These are phyloP conservation scores for Palythoa caribaeorum DNA, from an alignment of 92 coral and sea anemone species.

Conservation along the genomic window DNA sequence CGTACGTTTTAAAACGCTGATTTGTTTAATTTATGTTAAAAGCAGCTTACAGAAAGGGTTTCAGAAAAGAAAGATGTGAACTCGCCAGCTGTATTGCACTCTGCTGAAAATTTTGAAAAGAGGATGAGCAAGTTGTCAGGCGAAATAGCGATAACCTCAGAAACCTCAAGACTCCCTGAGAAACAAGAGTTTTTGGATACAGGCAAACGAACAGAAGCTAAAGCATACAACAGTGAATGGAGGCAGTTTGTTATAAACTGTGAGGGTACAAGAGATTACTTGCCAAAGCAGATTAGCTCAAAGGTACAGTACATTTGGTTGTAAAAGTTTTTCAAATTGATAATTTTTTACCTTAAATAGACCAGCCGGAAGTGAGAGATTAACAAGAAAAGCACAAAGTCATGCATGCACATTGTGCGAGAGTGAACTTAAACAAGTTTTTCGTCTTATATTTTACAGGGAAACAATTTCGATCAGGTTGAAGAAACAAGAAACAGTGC, in stretches of 20 bases:
- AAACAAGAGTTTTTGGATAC: background rate
- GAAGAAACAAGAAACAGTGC: background rate
- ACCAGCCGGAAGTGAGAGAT: background rate
- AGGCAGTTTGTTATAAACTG: conserved; percentile 30
- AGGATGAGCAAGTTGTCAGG: background rate
- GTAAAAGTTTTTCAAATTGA: background rate
- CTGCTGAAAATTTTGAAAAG: background rate
- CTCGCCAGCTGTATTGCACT: background rate
- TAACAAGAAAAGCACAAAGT: background rate
- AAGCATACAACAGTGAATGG: background rate
- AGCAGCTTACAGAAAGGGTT: background rate
- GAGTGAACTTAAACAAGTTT: background rate
- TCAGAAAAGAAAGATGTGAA: background rate
- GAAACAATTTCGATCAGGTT: background rate
- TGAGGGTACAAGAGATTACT: background rate
- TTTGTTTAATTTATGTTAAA: background rate
- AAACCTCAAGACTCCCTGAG: background rate
- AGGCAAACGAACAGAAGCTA: conserved; percentile 17
- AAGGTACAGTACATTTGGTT: conserved; percentile 15
- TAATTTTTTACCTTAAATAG: background rate
- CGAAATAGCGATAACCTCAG: background rate
- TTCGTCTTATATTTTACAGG: background rate
- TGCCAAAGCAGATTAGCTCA: background rate
- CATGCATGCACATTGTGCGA: too few species aligned
- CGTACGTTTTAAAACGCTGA: background rate